Evolutionary conservation across 2,797 vertebrate species (phyloP).

Genomic region (Podargus strigoides): DNA sequence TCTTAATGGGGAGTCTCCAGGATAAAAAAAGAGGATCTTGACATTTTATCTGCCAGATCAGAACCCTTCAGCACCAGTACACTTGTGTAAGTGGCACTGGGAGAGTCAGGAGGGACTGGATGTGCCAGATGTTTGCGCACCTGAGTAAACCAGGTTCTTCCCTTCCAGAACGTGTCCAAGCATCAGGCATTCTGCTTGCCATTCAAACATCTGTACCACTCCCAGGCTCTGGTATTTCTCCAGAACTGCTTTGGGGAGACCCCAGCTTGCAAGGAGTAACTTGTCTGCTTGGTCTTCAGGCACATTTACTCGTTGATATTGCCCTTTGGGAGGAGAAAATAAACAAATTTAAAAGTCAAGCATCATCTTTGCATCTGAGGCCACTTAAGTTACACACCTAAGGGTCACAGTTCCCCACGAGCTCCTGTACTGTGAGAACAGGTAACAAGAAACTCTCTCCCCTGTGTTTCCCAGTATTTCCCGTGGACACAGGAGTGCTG

Average conservation of each 20-base stretch:
- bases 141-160: conserved; percentile 93
- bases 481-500: background rate
- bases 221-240: conserved; percentile 86
- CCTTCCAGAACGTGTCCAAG: conserved; percentile 88
- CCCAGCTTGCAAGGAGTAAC: conserved; percentile 89
- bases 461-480: background rate
- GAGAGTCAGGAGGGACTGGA: background rate
- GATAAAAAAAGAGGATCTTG: background rate
- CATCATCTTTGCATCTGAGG: background rate
- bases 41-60: background rate
- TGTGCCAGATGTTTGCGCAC: conserved; percentile 66
- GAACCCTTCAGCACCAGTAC: background rate
- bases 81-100: background rate
- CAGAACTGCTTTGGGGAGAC: conserved; percentile 86
- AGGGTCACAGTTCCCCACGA: background rate
- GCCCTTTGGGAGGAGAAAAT: conserved; percentile 68
- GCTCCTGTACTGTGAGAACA: background rate
- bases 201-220: conserved; percentile 91
- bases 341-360: conserved; percentile 25
- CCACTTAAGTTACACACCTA: background rate
- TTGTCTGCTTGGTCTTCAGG: conserved; percentile 81
- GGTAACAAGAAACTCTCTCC: background rate
- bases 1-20: background rate
- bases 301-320: conserved; percentile 71
- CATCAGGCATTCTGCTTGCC: conserved; percentile 95